Conservation (phyloP, 2,113 vertebrate species). For the Hippolais icterina region DNA sequence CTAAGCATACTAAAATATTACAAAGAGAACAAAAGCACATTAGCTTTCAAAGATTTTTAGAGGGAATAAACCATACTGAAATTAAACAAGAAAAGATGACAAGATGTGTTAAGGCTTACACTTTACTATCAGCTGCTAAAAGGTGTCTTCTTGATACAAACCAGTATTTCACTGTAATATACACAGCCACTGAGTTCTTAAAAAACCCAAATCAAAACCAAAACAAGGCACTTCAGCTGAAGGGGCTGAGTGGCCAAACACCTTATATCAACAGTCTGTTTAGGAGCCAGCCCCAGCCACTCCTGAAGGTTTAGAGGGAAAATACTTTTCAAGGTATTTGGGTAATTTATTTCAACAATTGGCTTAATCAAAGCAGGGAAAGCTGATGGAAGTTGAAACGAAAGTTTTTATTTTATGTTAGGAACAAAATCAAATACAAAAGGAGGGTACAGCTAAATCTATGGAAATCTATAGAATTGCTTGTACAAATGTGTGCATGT, state of each 20-base stretch:
- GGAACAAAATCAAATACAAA: background rate
- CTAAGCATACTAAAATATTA: background rate
- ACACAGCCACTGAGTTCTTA: background rate
- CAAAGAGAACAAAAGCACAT: background rate
- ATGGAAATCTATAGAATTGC: background rate
- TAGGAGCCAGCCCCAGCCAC: background rate
- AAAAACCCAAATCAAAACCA: background rate
- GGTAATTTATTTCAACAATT: background rate
- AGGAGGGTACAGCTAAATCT: background rate
- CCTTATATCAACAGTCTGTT: background rate
- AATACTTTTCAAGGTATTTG: background rate
- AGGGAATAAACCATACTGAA: background rate
- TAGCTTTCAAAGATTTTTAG: background rate
- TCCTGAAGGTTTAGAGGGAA: background rate
- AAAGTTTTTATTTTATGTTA: background rate
- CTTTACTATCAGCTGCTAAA: background rate
- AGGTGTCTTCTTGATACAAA: background rate
- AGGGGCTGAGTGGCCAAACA: background rate
- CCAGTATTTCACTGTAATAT: background rate
- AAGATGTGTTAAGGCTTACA: background rate
- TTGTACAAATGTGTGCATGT: background rate
- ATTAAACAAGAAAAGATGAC: background rate
- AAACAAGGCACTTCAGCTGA: background rate
- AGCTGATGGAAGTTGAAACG: background rate
- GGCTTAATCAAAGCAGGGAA: background rate